These are phyloP conservation scores for Drosophila lutescens DNA, from an alignment of 2,888 invertebrate genomes.

Conservation along the genomic window DNA sequence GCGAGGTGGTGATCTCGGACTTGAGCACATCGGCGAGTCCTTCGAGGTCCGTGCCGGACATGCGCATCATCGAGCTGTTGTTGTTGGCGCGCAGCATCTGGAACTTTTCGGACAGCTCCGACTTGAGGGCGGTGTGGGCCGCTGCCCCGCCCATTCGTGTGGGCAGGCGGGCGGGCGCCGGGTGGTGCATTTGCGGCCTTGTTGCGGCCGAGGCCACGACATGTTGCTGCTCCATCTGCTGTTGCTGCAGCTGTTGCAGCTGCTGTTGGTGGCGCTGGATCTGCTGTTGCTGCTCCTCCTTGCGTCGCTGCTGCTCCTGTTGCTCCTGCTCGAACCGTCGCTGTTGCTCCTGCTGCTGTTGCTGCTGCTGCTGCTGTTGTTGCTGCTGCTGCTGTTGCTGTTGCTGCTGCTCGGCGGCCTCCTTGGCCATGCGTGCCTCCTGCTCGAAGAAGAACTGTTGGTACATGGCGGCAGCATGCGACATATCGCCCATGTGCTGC, in stretches of 20 bases:
- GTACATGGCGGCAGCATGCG: constrained; percentile 89
- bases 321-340: constrained; percentile 86
- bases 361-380: constrained; percentile 85
- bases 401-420: constrained; percentile 86
- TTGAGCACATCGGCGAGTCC: constrained; percentile 96
- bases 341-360: constrained; percentile 85
- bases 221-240: constrained; percentile 84
- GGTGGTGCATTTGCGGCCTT: constrained; percentile 78
- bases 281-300: constrained; percentile 82
- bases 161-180: constrained; percentile 76
- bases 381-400: constrained; percentile 86
- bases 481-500: constrained; percentile 86
- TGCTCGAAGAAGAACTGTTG: constrained; percentile 92
- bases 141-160: constrained; percentile 76
- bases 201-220: constrained; percentile 69
- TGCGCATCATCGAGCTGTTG: constrained; percentile 88
- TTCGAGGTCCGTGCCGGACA: constrained; percentile 92
- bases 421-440: constrained; percentile 90
- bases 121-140: constrained; percentile 85
- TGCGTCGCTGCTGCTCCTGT: constrained; percentile 84
- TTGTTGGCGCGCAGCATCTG: constrained; percentile 90
- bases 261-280: constrained; percentile 86
- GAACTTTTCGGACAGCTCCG: constrained; percentile 91
- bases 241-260: constrained; percentile 84
- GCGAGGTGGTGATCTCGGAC: constrained; percentile 93